Evolutionary conservation across 1,140 invertebrate genomes (phyloP).

Genomic region (Drosophila simulans): DNA sequence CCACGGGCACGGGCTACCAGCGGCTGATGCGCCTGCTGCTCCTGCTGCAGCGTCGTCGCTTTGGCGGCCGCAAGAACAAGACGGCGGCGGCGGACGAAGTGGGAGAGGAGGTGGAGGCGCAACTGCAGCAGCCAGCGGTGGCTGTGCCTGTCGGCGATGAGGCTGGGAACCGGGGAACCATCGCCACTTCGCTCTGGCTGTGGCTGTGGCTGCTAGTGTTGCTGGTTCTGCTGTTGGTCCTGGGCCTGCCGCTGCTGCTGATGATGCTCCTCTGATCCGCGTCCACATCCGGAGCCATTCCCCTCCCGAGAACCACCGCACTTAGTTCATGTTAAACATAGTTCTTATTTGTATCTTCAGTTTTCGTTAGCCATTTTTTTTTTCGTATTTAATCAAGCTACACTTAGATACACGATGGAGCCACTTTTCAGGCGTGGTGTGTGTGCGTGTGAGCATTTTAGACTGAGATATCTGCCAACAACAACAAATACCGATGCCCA

Average conservation of each 20-base stretch:
- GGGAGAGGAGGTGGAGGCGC: not conserved
- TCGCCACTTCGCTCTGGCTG: slow-evolving; percentile 26
- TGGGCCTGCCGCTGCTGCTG: slow-evolving; percentile 28
- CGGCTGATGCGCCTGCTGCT: slow-evolving; percentile 43
- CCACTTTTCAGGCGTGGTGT: slow-evolving; percentile 29
- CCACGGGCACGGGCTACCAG: slow-evolving; percentile 4
- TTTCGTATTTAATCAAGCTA: slow-evolving; percentile 17
- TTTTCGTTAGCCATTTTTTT: slow-evolving; percentile 33
- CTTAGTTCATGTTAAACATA: slow-evolving; percentile 62
- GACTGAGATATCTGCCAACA: slow-evolving; percentile 73
- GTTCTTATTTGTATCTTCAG: slow-evolving; percentile 11
- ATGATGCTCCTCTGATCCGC: slow-evolving; percentile 17
- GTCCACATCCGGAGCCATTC: slow-evolving; percentile 2
- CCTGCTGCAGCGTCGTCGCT: slow-evolving; percentile 20
- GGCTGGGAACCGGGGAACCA: not conserved
- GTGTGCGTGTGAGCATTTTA: slow-evolving; percentile 38
- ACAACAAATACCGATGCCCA: slow-evolving; percentile 30
- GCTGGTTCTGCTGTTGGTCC: slow-evolving; percentile 44
- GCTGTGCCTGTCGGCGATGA: slow-evolving; percentile 1
- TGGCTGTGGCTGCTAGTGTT: slow-evolving; percentile 34
- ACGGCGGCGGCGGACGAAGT: not conserved
- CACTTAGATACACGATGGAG: slow-evolving; percentile 7
- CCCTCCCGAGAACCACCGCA: slow-evolving; percentile 44
- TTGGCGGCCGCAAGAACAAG: slow-evolving; percentile 4
- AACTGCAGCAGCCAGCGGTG: not conserved